phyloP scores from a whole-genome alignment of 1,140 invertebrate genomes.

The Drosophila yakuba region DNA sequence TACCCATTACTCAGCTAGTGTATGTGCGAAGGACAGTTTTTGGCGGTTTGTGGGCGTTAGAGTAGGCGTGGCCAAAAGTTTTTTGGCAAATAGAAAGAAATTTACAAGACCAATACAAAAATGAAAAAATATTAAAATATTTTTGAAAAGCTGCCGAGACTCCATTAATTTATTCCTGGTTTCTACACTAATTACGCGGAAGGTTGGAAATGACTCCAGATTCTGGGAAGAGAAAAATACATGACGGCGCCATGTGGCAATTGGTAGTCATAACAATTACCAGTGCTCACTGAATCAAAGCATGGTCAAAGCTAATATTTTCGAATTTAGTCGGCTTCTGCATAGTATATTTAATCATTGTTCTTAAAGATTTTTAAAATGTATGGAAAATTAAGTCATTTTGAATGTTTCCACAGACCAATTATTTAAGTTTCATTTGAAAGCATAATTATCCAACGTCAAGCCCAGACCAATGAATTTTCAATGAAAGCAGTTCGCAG shows the following conservation, averaged over 20 bases:
- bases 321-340: neutral
- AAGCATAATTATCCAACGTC: conserved; percentile 7
- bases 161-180: too few relatives aligned
- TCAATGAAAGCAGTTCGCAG: conserved; percentile 3
- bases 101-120: too few relatives aligned
- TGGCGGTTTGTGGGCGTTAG: too few relatives aligned
- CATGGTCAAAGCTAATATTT: neutral
- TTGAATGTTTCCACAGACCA: too few relatives aligned
- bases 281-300: conserved; percentile 24
- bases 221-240: neutral
- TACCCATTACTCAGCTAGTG: too few relatives aligned
- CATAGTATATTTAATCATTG: neutral
- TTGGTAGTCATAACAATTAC: conserved; percentile 41
- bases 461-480: neutral
- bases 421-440: conserved; percentile 31
- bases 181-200: conserved; percentile 42
- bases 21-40: too few relatives aligned
- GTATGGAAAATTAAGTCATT: too few relatives aligned
- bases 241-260: conserved; percentile 13
- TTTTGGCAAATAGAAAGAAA: too few relatives aligned
- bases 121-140: too few relatives aligned
- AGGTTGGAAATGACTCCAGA: conserved; percentile 40
- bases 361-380: too few relatives aligned
- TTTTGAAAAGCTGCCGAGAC: too few relatives aligned
- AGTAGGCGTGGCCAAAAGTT: too few relatives aligned